Conservation (phyloP, 2,888 invertebrate species). For the Sepioteuthis lessoniana region DNA sequence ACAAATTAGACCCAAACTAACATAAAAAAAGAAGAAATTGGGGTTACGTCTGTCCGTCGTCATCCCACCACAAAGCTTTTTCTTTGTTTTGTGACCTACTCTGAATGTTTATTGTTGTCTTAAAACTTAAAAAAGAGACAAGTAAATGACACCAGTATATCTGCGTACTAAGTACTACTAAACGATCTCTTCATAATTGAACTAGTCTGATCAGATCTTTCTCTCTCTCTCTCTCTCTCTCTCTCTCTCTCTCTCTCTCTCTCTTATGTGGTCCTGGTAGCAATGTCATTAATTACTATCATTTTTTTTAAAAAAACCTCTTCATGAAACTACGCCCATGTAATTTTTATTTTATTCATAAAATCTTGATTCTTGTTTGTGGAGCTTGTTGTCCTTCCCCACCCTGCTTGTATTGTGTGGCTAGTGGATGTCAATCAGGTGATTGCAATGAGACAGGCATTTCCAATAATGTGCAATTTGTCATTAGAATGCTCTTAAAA, state of each 20-base stretch:
- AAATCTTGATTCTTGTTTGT: neutral
- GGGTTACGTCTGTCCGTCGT: neutral
- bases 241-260: neutral
- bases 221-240: neutral
- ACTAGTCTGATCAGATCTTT: neutral
- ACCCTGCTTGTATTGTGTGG: neutral
- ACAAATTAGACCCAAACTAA: neutral
- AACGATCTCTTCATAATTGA: neutral
- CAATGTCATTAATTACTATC: too few relatives aligned
- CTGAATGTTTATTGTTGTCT: too few relatives aligned
- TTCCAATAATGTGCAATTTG: too few relatives aligned
- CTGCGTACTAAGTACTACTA: neutral
- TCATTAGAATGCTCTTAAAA: too few relatives aligned
- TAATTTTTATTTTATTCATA: neutral
- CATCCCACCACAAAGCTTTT: too few relatives aligned
- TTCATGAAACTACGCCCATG: neutral
- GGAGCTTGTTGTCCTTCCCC: neutral
- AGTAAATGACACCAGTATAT: neutral
- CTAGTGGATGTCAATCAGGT: neutral
- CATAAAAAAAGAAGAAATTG: neutral
- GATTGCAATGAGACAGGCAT: neutral
- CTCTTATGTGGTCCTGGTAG: neutral
- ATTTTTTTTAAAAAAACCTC: neutral
- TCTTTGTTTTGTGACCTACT: too few relatives aligned
- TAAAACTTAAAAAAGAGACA: neutral